Evolutionary conservation across 2,797 vertebrate species (phyloP), one percentile per base, ranked within the genome.

Genomic region (Euphonia xanthogaster): DNA sequence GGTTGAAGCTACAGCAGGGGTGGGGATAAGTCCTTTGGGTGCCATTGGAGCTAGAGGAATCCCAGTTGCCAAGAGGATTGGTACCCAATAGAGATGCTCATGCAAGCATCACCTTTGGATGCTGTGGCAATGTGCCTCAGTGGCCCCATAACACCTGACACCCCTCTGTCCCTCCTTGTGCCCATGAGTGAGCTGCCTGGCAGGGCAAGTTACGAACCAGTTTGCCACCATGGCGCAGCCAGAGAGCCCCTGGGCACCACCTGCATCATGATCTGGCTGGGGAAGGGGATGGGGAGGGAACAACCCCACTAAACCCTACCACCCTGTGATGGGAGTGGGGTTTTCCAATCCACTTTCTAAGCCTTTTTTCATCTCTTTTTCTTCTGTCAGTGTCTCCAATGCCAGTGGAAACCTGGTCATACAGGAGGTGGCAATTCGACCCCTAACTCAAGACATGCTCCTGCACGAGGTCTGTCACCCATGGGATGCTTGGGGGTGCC

Each of bases 371-470:
- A 3, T 37, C 22, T 22, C 57, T 85, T 47, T 84, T 91, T 72
- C 19, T 50, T 14, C 37, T 47, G 6, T 25, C 89, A 99, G 99
- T 1, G 17, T 99, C 87, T 98, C 98, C 22, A 98, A 98, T n/a
- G 67, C 97, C 2, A 95, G 96, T 0, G 98, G 98, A 18, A 98
- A 98, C 75, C 94, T 99, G 68, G 97, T 99, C 75, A 97, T 99
- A 24, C 98, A 98, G 83, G 99, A 99, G 93, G 97, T 99, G 10
- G 99, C 98, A 1, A 91, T 98, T 7, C 97, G 91, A 80, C 99
- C 99, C 4, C 95, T 99, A 53, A 98, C 98, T 40, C 98, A 99
- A 86, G 98, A 99, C 83, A 96, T 99, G 94, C 98, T 99, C 48
- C 98, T 76, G 60, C 97, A 98, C 0, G 97, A 98, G 96, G 99